Evolutionary conservation across 64 coral and sea anemone genomes (phyloP), one percentile per base, ranked within the genome.

Genomic region (Montipora efflorescens): DNA sequence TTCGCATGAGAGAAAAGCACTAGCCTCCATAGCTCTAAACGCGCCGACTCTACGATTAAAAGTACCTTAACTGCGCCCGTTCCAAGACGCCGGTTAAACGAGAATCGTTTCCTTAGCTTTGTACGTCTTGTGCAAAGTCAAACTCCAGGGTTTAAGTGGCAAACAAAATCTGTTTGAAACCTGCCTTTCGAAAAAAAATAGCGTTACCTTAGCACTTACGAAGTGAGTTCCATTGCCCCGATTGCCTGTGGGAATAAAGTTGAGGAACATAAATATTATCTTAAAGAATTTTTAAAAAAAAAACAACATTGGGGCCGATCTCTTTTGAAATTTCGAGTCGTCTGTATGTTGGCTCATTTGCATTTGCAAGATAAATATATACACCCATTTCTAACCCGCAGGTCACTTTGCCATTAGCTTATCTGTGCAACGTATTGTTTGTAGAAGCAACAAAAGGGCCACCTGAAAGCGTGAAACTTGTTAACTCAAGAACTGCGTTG

Each of bases 201-300:
- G 0, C 45, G 19, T 50, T 47, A 49, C 66, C 62, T 86, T 28
- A 78, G 22, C 48, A 43, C 19, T 71, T 11, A 11, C 53, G 7
- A 57, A 23, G 66, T 12, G 66, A 86, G 71, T 19, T 47, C 45
- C 19, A 69, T 86, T 71, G 62, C 71, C 8, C 66, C 36, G 36
- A 5, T 72, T 68, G 15, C 45, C 19, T 59, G 36, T 18, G 23
- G 8, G 7, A 71, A 86, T 44, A 68, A 72, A 28, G 16, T 67
- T 21, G 45, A 8, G 7, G 15, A 71, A 72, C 66, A 72, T 71
- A 86, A 86, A 86, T 86, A 86, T 86, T 86, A 71, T 86, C 82
- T 86, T 70, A 22, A 22, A 86, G 64, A 86, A 86, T 86, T 86
- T 72, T n/a, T 2, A 0, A 36, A 36, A n/a, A 16, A 51, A 86